Percentiles rank a stretch among this genome's conserved stretches.
These are phyloP conservation scores for Marisa cornuarietis DNA, from an alignment of 1,140 invertebrate genomes.

Conservation along the genomic window DNA sequence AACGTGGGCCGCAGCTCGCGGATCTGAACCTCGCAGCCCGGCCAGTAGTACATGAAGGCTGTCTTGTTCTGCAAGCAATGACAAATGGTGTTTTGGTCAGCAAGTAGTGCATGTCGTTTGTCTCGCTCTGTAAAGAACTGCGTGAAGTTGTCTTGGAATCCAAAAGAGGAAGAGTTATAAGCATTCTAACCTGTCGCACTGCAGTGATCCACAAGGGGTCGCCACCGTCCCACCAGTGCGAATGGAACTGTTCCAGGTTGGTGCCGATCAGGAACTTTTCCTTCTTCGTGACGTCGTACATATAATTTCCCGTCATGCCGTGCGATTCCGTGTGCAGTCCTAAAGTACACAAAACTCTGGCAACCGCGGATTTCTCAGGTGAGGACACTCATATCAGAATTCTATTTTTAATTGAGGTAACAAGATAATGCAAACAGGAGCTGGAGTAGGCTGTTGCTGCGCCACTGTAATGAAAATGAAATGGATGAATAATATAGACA, in stretches of 20 bases:
- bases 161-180: not conserved
- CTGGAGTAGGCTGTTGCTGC: not conserved
- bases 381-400: too few species aligned
- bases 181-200: conserved; percentile 38
- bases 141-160: not conserved
- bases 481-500: too few species aligned
- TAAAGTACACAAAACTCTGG: conserved; percentile 26
- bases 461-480: too few species aligned
- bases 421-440: not conserved
- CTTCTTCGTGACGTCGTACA: conserved; percentile 60
- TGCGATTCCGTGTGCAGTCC: conserved; percentile 57
- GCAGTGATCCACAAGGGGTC: conserved; percentile 66
- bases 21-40: conserved; percentile 66
- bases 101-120: too few species aligned
- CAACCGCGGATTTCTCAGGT: too few species aligned
- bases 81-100: not conserved
- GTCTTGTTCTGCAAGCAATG: conserved; percentile 52
- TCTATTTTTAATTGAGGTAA: not conserved
- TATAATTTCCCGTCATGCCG: conserved; percentile 64
- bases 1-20: conserved; percentile 55
- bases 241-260: conserved; percentile 40
- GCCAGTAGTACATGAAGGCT: conserved; percentile 63
- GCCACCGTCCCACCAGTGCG: conserved; percentile 63
- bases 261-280: conserved; percentile 51
- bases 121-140: not conserved